These are phyloP conservation scores for Numida meleagris DNA, from an alignment of 2,113 vertebrate genomes.

Conservation along the genomic window DNA sequence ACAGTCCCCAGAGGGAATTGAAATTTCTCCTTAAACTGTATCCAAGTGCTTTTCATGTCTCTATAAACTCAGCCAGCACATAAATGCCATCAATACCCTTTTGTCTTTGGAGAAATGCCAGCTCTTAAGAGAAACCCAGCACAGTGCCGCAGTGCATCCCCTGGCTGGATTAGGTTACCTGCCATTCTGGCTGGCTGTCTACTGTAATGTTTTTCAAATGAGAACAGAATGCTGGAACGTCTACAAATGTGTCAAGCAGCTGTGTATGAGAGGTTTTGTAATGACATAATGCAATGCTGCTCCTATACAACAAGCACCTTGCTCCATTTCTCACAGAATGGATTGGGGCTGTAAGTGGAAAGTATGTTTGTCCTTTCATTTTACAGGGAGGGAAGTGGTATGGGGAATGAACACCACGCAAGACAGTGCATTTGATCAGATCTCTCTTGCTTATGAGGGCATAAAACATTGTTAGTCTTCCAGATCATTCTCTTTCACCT, in stretches of 20 bases:
- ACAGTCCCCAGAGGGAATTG: neutral
- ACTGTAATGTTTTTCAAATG: constrained; percentile 25
- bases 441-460: neutral
- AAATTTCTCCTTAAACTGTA: neutral
- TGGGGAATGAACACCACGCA: neutral
- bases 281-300: neutral
- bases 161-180: constrained; percentile 1
- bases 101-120: neutral
- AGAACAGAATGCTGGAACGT: constrained; percentile 25
- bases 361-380: neutral
- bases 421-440: neutral
- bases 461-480: neutral
- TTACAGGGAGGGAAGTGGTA: neutral
- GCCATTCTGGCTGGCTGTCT: neutral
- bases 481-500: neutral
- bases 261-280: constrained; percentile 13
- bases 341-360: neutral
- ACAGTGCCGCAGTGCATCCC: neutral
- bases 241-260: constrained; percentile 36
- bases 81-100: neutral
- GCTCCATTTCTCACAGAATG: neutral
- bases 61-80: neutral
- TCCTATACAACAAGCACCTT: neutral
- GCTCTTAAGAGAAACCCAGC: neutral
- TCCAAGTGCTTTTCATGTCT: neutral